A percentile compares a stretch with the other conserved stretches of the same genome.
These are phyloP conservation scores for Papilio polyxenes DNA, from an alignment of 1,140 invertebrate species.

Conservation along the genomic window DNA sequence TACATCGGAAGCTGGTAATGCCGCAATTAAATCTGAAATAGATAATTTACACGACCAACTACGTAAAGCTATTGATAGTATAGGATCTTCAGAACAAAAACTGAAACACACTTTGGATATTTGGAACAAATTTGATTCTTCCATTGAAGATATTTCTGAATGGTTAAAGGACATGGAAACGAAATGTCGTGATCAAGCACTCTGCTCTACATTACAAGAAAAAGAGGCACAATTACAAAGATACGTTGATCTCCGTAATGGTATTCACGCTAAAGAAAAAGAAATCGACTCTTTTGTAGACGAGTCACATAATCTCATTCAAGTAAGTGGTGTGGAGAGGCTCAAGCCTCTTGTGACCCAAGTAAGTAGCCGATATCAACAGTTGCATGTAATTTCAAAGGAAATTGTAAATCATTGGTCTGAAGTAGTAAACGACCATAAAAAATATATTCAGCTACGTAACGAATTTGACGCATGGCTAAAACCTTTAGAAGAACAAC, in stretches of 20 bases:
- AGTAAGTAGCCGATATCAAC: constrained; percentile 93
- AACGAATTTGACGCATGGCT: constrained; percentile 90
- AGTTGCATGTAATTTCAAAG: constrained; percentile 90
- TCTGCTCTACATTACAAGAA: constrained; percentile 89
- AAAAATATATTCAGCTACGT: constrained; percentile 88
- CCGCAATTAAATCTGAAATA: constrained; percentile 87
- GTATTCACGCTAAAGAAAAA: constrained; percentile 88
- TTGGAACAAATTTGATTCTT: constrained; percentile 94
- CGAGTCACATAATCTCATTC: constrained; percentile 91
- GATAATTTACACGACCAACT: constrained; percentile 85
- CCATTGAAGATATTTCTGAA: constrained; percentile 88
- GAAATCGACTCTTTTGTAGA: constrained; percentile 94
- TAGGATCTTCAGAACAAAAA: constrained; percentile 84
- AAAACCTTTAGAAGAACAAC: constrained; percentile 87
- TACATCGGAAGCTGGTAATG: constrained; percentile 89
- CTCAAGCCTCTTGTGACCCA: constrained; percentile 94
- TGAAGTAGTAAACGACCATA: constrained; percentile 91
- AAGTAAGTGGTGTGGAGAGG: constrained; percentile 91
- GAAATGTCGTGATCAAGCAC: constrained; percentile 90
- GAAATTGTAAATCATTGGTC: constrained; percentile 94
- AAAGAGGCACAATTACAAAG: constrained; percentile 89
- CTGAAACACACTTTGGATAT: constrained; percentile 88
- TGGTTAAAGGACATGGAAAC: constrained; percentile 93
- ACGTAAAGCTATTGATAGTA: constrained; percentile 84
- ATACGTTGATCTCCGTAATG: constrained; percentile 87